These are phyloP conservation scores for Anomalospiza imberbis DNA, from an alignment of 2,797 vertebrate species.

Conservation along the genomic window DNA sequence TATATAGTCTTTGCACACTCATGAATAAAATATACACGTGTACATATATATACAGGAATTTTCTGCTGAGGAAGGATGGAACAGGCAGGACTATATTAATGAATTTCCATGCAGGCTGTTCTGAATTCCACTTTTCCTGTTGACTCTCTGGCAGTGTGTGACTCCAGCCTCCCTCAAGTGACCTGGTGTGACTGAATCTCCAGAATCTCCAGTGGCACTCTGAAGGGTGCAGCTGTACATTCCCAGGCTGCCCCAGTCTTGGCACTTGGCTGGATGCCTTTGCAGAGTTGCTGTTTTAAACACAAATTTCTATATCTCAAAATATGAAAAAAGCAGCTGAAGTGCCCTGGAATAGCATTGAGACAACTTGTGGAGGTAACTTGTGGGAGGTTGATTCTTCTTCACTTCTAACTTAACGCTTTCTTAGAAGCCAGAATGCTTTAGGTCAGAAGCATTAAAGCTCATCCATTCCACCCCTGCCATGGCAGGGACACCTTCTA, in stretches of 20 bases:
- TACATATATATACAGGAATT: background rate
- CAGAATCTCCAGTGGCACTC: no score
- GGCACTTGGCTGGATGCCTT: background rate
- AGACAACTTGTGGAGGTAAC: background rate
- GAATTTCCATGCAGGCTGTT: background rate
- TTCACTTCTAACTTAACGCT: background rate
- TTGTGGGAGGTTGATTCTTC: background rate
- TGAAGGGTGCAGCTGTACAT: background rate
- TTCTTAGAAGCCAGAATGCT: background rate
- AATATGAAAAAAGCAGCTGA: background rate
- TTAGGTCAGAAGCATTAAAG: background rate
- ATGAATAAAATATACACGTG: background rate
- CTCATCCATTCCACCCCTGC: fast-evolving
- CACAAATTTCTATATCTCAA: background rate
- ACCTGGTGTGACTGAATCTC: fast-evolving
- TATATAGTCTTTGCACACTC: background rate
- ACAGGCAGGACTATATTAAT: background rate
- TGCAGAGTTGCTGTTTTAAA: background rate
- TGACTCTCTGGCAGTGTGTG: background rate
- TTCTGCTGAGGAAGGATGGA: background rate
- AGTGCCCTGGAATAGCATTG: background rate
- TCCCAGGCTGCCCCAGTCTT: background rate
- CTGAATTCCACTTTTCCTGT: background rate
- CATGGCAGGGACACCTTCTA: background rate
- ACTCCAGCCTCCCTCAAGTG: background rate